These are phyloP conservation scores for Drosophila subsilvestris DNA, from an alignment of 2,888 invertebrate genomes.

Conservation along the genomic window DNA sequence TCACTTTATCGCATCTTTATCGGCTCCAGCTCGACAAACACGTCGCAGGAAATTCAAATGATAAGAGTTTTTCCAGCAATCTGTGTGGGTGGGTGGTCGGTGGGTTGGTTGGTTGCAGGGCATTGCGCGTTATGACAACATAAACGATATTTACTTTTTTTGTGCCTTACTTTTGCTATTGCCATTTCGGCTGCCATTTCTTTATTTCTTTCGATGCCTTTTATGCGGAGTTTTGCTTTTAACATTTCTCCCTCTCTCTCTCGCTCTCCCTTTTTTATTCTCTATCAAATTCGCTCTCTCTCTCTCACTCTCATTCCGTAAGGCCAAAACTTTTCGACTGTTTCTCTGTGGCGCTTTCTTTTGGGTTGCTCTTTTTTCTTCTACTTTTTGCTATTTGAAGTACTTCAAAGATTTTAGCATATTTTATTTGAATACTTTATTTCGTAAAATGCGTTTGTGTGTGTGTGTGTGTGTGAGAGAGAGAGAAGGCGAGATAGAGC, in stretches of 20 bases:
- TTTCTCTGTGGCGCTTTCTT: slow-evolving; percentile 53
- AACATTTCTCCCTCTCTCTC: slow-evolving; percentile 44
- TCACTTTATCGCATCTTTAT: slow-evolving; percentile 80
- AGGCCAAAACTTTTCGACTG: slow-evolving; percentile 67
- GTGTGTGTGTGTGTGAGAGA: slow-evolving; percentile 22
- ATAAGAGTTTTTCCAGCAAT: slow-evolving; percentile 55
- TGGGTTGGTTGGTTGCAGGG: slow-evolving; percentile 54
- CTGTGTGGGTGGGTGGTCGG: slow-evolving; percentile 15
- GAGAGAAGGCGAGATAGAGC: neutral
- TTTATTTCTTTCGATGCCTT: slow-evolving; percentile 61
- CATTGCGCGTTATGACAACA: slow-evolving; percentile 79
- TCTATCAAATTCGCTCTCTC: slow-evolving; percentile 34
- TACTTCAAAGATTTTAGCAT: slow-evolving; percentile 81
- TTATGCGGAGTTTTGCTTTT: slow-evolving; percentile 63
- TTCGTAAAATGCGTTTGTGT: slow-evolving; percentile 69
- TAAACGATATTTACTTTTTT: slow-evolving; percentile 80
- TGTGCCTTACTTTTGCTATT: slow-evolving; percentile 27
- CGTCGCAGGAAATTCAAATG: slow-evolving; percentile 74
- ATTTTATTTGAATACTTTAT: slow-evolving; percentile 80
- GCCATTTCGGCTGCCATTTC: slow-evolving; percentile 57
- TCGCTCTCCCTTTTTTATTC: slow-evolving; percentile 25
- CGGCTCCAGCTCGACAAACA: slow-evolving; percentile 74
- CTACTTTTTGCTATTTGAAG: slow-evolving; percentile 76
- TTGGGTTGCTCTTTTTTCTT: slow-evolving; percentile 51
- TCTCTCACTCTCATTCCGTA: slow-evolving; percentile 17